Evolutionary conservation across 2,113 vertebrate species (phyloP), one percentile per base, ranked within the genome.

Genomic region (Epinephelus cyanopodus): DNA sequence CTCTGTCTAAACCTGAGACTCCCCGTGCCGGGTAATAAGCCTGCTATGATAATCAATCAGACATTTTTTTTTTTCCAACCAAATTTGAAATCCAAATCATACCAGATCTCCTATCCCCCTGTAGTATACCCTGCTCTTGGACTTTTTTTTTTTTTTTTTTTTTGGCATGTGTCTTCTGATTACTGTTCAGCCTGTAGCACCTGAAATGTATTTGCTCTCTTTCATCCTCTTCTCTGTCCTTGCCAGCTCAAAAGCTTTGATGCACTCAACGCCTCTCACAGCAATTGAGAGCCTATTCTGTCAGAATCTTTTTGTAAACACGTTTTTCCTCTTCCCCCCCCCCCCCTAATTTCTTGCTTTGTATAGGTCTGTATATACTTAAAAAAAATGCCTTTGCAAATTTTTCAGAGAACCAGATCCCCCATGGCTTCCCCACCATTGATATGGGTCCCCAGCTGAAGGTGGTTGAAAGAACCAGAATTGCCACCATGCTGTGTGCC

Each of bases 391-490:
- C 12, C 77, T 48, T 64, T 88, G 12, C 73, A 18, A 7, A 9
- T 81, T 73, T 37, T 92, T 93, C 96, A 99, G 98, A 98, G 92
- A 97, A 97, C 82, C 97, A 99, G 94, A 93, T 99, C 81, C 98
- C 98, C 1, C 93, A 96, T 15, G 98, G 98, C 50, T 99, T 99
- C 90, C 98, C 98, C 0, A 96, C 94, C 88, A 99, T 99, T 6
- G 98, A 99, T 89, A 99, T 99, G 98, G 98, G 97, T 48, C 98
- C 98, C 0, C 98, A 99, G 93, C 96, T 99, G 82, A 99, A 99
- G 87, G 98, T 99, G 93, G 98, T 99, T 27, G 98, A 99, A 84
- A 97, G 94, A 90, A 98, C 97, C 3, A 96, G 98, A 68, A 99
- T 97, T 0, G 98, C 98, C 92, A 99, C 98, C 3, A 98, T 99